Conservation (phyloP, 2,797 vertebrate genomes). For the Allobates femoralis region DNA sequence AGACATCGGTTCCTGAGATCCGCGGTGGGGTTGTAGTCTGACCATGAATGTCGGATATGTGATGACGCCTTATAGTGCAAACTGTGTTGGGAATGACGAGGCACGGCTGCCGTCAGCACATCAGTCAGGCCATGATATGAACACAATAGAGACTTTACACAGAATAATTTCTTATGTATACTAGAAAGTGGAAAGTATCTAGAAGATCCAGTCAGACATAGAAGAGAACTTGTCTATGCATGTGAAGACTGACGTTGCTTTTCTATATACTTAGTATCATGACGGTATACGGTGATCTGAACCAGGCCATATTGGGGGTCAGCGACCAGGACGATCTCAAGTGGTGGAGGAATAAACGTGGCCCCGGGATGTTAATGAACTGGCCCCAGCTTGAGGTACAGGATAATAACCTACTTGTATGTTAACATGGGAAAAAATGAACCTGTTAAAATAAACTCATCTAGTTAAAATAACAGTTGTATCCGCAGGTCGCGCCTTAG, state of each 20-base stretch:
- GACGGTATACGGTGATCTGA: slow-evolving; percentile 80
- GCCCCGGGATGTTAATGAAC: slow-evolving; percentile 86
- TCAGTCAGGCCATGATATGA: too few species aligned
- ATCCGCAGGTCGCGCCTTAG: too few species aligned
- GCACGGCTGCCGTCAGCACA: too few species aligned
- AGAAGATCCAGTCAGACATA: background rate
- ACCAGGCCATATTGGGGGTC: slow-evolving; percentile 81
- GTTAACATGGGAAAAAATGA: background rate
- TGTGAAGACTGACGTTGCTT: background rate
- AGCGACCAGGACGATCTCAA: slow-evolving; percentile 84
- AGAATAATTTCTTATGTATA: background rate
- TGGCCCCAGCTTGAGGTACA: slow-evolving; percentile 86
- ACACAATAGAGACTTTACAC: too few species aligned
- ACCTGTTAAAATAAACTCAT: background rate
- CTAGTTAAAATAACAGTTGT: too few species aligned
- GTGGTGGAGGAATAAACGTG: slow-evolving; percentile 85
- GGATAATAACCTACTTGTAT: background rate
- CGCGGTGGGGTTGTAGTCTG: too few species aligned
- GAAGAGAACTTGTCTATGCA: background rate
- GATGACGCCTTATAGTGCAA: too few species aligned
- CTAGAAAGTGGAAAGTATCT: background rate
- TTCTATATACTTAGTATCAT: slow-evolving; percentile 71
- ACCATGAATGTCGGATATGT: too few species aligned
- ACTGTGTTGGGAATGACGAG: too few species aligned
- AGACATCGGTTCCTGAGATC: too few species aligned